Conservation (phyloP, 1,140 invertebrate species). For the Protaetia brevitarsis region DNA sequence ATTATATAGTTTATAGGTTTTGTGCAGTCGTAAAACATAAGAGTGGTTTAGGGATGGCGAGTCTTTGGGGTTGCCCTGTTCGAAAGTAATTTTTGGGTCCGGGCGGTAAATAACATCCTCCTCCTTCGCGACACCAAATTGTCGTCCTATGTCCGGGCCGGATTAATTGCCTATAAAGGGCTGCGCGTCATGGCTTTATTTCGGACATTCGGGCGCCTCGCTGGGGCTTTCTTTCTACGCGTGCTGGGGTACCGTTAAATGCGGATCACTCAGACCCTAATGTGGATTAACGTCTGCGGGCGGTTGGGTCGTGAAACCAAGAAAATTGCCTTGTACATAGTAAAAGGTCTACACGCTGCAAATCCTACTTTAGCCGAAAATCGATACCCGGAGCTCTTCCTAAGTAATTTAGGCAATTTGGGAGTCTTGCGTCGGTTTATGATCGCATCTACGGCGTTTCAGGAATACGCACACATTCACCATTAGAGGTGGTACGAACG, state of each 20-base stretch:
- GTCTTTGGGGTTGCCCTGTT: neutral
- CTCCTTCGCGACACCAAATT: slow-evolving; percentile 1
- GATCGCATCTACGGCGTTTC: no score
- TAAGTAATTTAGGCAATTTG: neutral
- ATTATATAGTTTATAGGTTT: slow-evolving; percentile 20
- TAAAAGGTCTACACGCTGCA: neutral
- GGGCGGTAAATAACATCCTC: neutral
- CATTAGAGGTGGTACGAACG: no score
- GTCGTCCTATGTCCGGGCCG: slow-evolving; percentile 9
- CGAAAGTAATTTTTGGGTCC: slow-evolving; percentile 9
- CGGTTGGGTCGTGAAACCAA: neutral
- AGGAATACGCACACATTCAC: no score
- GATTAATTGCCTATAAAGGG: slow-evolving; percentile 17
- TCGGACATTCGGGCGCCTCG: neutral
- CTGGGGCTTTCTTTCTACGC: neutral
- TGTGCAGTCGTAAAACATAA: slow-evolving; percentile 10
- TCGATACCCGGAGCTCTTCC: neutral
- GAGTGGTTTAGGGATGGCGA: neutral
- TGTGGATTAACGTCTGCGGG: neutral
- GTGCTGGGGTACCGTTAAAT: neutral
- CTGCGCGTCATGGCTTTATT: neutral
- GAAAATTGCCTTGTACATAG: slow-evolving; percentile 12
- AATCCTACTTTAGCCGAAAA: slow-evolving; percentile 12
- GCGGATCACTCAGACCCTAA: neutral
- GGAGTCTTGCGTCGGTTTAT: neutral